These are phyloP conservation scores for Aphrocallistes beatrix DNA, from an alignment of 37 sponge, comb jelly and placozoan genomes.

Conservation along the genomic window DNA sequence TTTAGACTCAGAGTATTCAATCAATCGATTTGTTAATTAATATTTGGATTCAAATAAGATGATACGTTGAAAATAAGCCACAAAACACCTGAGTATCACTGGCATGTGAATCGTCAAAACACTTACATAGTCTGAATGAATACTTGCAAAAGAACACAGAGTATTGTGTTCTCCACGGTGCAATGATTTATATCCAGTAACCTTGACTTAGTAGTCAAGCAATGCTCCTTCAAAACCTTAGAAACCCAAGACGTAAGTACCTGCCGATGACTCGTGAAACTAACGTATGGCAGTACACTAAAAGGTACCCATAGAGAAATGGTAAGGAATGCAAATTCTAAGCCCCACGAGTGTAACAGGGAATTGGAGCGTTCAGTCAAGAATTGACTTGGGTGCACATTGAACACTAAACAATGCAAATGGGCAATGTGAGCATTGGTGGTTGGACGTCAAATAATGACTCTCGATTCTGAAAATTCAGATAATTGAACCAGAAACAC, in stretches of 20 bases:
- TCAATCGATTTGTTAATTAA: background rate
- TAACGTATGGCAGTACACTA: slow-evolving; percentile 5
- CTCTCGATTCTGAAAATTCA: too few species aligned
- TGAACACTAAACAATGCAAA: background rate
- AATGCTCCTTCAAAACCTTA: slow-evolving; percentile 12
- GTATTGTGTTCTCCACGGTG: too few species aligned
- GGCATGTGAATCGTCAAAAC: too few species aligned
- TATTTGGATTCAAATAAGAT: background rate
- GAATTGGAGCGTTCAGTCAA: background rate
- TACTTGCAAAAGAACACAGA: too few species aligned
- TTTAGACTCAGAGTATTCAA: background rate
- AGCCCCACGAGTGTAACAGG: background rate
- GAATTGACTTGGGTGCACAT: slow-evolving; percentile 15
- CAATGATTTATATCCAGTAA: too few species aligned
- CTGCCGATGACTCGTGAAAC: slow-evolving; percentile 4
- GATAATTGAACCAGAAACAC: too few species aligned
- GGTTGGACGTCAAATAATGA: background rate
- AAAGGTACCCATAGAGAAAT: background rate
- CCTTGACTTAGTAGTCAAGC: too few species aligned
- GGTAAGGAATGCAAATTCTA: background rate
- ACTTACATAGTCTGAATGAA: too few species aligned
- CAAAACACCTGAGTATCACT: too few species aligned
- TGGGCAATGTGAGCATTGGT: background rate
- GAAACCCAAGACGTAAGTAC: background rate
- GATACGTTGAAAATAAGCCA: background rate